Base-by-base conservation (phyloP, 2,888 invertebrate species). In the Caenorhabditis wallacei region DNA sequence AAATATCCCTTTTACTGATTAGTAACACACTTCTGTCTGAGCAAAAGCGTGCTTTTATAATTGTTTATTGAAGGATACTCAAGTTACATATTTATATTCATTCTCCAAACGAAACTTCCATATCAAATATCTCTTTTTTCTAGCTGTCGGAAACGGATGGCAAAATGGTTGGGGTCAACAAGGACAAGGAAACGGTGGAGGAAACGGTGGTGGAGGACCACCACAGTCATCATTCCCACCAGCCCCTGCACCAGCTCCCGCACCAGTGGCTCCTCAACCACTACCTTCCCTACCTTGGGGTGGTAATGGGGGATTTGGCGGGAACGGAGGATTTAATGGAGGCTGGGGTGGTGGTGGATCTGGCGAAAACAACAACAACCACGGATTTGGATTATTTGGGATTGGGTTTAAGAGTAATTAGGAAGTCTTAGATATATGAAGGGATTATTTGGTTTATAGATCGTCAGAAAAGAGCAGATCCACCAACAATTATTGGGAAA, bases 401-500 rank as follows among this genome's bases (percentile, higher is more conserved):
- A 43, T 61, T 35, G 80, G 68, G 7, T 75, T 70, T 30, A 71
- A 66, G 51, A 61, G 82, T 82, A 11, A 75, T 30, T 30, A 30
- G 30, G 48, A 68, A 46, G 26, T 22, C 13, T n/a, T 30, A 16
- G 10, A 51, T 48, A n/a, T n/a, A n/a, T n/a, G n/a, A n/a, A n/a
- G n/a, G n/a, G n/a, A n/a, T n/a, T n/a, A n/a, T n/a, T 54, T 57
- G 24, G 35, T 78, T 68, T 75, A 53, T 26, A 82, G 79, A 75
- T 13, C 64, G 84, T 0, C 43, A 72, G 0, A 84, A 78, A 37
- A 20, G 84, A 69, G 84, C 80, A 4, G 30, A 78, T n/a, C n/a
- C 57, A 13, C 51, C 80, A 7, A 37, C 63, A 37, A 30, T 84
- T 11, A 82, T 85, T 26, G 85, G 89, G 13, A 70, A 84, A 20